Percentiles rank a stretch among this genome's conserved stretches.
phyloP scores from a whole-genome alignment of 2,113 vertebrate species.

The Bos indicus region DNA sequence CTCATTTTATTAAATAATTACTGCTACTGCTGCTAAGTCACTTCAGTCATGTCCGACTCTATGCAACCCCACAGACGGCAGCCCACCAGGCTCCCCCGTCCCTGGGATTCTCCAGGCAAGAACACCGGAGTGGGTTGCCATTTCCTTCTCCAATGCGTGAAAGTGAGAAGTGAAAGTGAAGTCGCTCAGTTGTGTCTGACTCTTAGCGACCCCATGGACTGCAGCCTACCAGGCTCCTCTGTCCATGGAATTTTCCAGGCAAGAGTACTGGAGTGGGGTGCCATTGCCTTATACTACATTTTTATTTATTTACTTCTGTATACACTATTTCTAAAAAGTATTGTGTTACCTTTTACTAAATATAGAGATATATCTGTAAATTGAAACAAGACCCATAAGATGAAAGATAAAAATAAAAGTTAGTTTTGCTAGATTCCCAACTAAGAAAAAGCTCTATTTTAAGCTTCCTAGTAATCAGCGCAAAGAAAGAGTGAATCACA shows the following conservation, averaged over 20 bases:
- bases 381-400: neutral
- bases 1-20: neutral
- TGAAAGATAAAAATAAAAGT: neutral
- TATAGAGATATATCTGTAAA: neutral
- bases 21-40: neutral
- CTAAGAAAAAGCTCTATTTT: constrained; percentile 1
- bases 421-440: neutral
- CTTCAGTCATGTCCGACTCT: too few relatives aligned
- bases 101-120: too few relatives aligned
- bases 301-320: neutral
- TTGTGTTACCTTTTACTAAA: neutral
- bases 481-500: neutral
- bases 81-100: too few relatives aligned
- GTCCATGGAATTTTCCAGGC: too few relatives aligned
- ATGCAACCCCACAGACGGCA: too few relatives aligned
- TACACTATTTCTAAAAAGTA: neutral
- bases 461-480: neutral
- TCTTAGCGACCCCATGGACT: too few relatives aligned
- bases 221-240: too few relatives aligned
- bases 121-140: too few relatives aligned
- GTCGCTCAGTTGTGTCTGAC: too few relatives aligned
- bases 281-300: neutral
- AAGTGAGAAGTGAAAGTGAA: too few relatives aligned
- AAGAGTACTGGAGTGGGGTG: too few relatives aligned
- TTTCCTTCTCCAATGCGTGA: too few relatives aligned